These are phyloP conservation scores for Spodoptera exigua DNA, from an alignment of 2,888 invertebrate genomes.

Conservation along the genomic window DNA sequence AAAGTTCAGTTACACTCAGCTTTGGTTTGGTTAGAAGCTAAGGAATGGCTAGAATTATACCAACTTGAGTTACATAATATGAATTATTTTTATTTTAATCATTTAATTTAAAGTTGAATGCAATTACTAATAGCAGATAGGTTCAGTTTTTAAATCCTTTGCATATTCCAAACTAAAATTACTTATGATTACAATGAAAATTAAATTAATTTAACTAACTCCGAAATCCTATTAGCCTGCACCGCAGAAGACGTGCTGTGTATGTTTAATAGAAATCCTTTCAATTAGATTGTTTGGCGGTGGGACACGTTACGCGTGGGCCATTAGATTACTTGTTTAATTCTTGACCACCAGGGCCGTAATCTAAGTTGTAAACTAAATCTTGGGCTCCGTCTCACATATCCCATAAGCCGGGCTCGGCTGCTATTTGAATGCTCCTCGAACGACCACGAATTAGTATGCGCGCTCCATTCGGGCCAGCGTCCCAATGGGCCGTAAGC, in stretches of 20 bases:
- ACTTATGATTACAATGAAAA: slow-evolving; percentile 15
- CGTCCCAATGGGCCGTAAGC: slow-evolving; percentile 77
- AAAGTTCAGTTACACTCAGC: too few relatives aligned
- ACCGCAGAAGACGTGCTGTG: slow-evolving; percentile 52
- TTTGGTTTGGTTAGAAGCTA: too few relatives aligned
- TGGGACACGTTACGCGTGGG: slow-evolving; percentile 73
- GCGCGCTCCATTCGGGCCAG: slow-evolving; percentile 83
- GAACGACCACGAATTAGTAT: slow-evolving; percentile 87
- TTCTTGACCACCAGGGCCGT: slow-evolving; percentile 86
- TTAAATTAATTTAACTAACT: slow-evolving; percentile 57
- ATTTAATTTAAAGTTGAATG: too few relatives aligned
- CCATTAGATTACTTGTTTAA: slow-evolving; percentile 85
- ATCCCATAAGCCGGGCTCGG: slow-evolving; percentile 85
- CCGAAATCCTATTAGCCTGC: slow-evolving; percentile 44
- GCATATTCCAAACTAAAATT: background rate
- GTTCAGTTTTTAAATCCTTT: too few relatives aligned
- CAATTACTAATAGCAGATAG: too few relatives aligned
- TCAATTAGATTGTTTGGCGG: slow-evolving; percentile 69
- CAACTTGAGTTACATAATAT: too few relatives aligned
- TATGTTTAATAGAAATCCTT: slow-evolving; percentile 72
- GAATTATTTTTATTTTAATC: too few relatives aligned
- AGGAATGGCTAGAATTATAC: too few relatives aligned
- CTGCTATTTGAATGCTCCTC: slow-evolving; percentile 84
- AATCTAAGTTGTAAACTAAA: slow-evolving; percentile 89
- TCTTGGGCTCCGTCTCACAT: slow-evolving; percentile 87